phyloP scores from a whole-genome alignment of 2,113 vertebrate genomes.

The Brachypodius melanocephalos region DNA sequence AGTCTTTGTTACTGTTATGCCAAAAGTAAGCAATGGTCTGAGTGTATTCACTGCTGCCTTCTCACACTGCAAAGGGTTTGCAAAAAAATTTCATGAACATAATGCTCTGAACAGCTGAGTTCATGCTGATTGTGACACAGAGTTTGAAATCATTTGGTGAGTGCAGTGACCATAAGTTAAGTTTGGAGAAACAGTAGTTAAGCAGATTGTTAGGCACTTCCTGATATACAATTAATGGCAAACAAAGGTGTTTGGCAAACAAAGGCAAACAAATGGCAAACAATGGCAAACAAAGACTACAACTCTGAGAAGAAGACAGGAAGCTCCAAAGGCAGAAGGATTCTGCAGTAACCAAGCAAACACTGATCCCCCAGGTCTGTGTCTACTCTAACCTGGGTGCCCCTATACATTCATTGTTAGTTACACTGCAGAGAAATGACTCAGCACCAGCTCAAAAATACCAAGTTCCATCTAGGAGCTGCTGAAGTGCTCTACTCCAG shows the following conservation, averaged over 20 bases:
- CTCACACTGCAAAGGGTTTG: background rate
- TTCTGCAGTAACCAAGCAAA: background rate
- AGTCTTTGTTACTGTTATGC: background rate
- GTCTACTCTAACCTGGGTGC: background rate
- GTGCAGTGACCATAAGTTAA: background rate
- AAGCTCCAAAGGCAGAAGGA: background rate
- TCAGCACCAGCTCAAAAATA: background rate
- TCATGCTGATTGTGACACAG: background rate
- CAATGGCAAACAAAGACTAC: background rate
- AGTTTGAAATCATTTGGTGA: background rate
- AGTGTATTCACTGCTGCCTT: background rate
- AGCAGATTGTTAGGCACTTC: background rate
- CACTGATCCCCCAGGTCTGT: background rate
- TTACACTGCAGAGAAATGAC: background rate
- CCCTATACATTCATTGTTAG: background rate
- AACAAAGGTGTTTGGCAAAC: background rate
- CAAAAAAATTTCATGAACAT: background rate
- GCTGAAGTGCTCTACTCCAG: background rate
- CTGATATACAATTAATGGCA: background rate
- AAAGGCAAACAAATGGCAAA: too few species aligned
- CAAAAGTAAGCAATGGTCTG: background rate
- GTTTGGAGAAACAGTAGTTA: background rate
- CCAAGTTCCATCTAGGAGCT: background rate
- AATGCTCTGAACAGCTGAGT: background rate
- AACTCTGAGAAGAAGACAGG: background rate